Percentiles rank a stretch among this genome's conserved stretches.
phyloP scores from a whole-genome alignment of 2,113 vertebrate species.

The Pao palembangensis region DNA sequence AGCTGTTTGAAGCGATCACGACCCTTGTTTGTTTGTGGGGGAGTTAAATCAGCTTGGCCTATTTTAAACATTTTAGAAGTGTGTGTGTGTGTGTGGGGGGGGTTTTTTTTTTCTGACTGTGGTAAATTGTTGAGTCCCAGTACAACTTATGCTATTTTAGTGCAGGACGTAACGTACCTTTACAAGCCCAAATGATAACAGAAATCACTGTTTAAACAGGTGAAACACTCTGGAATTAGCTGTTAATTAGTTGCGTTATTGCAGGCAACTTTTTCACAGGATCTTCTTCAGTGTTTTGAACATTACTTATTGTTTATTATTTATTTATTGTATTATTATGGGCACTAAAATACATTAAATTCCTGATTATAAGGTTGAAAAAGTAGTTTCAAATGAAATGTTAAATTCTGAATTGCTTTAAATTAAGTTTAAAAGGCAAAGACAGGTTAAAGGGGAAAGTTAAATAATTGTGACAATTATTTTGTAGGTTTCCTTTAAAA shows the following conservation, averaged over 20 bases:
- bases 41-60: constrained; percentile 20
- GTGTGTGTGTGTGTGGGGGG: constrained; percentile 33
- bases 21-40: constrained; percentile 38
- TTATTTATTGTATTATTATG: no score
- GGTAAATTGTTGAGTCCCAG: constrained; percentile 7
- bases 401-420: no score
- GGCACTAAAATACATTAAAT: no score
- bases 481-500: no score
- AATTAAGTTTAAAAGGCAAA: no score
- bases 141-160: constrained; percentile 9
- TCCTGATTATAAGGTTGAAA: no score
- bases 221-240: neutral
- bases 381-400: no score
- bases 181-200: constrained; percentile 47
- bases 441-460: no score
- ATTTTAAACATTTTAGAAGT: constrained; percentile 30
- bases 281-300: neutral
- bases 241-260: constrained; percentile 9
- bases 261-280: neutral
- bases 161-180: constrained; percentile 29
- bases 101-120: constrained; percentile 2
- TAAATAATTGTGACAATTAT: no score
- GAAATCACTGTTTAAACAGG: constrained; percentile 6
- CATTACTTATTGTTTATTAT: no score
- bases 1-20: constrained; percentile 56